Evolutionary conservation across 2,888 invertebrate genomes (phyloP).

Genomic region (Nycteola revayana): DNA sequence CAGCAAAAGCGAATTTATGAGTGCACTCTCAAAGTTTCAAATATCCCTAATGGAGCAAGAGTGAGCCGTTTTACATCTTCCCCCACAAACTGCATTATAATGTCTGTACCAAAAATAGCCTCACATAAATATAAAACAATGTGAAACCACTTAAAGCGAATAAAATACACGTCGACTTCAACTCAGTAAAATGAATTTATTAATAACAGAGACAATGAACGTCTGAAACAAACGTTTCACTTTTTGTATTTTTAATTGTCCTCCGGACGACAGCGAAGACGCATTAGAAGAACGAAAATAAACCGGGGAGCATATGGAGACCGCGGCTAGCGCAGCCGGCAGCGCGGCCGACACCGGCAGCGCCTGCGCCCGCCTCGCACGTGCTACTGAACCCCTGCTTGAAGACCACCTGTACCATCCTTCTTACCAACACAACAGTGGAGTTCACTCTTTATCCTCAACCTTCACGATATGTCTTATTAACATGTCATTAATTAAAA

Average conservation of each 20-base stretch:
- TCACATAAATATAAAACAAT: slow-evolving; percentile 82
- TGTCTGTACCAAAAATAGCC: slow-evolving; percentile 79
- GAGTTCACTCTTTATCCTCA: too few species aligned
- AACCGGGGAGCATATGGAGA: slow-evolving; percentile 76
- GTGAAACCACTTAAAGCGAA: slow-evolving; percentile 83
- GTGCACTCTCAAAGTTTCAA: slow-evolving; percentile 79
- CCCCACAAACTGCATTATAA: slow-evolving; percentile 82
- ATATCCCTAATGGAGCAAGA: slow-evolving; percentile 80
- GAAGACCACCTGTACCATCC: too few species aligned
- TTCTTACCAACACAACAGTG: too few species aligned
- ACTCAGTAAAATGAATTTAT: slow-evolving; percentile 82
- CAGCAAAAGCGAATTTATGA: slow-evolving; percentile 78
- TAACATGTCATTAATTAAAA: slow-evolving; percentile 59
- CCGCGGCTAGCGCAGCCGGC: slow-evolving; percentile 30
- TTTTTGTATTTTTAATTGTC: slow-evolving; percentile 82
- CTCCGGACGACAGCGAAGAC: slow-evolving; percentile 75
- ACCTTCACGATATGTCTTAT: too few species aligned
- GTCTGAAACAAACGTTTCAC: slow-evolving; percentile 79
- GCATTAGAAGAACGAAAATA: slow-evolving; percentile 80
- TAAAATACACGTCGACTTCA: slow-evolving; percentile 81
- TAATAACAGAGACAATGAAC: slow-evolving; percentile 82
- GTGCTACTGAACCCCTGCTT: slow-evolving; percentile 2
- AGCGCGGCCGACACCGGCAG: slow-evolving; percentile 11
- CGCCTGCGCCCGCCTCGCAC: slow-evolving; percentile 10
- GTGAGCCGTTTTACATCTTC: slow-evolving; percentile 78